Conservation (phyloP, 2,888 invertebrate species). For the Cephus pulcher region DNA sequence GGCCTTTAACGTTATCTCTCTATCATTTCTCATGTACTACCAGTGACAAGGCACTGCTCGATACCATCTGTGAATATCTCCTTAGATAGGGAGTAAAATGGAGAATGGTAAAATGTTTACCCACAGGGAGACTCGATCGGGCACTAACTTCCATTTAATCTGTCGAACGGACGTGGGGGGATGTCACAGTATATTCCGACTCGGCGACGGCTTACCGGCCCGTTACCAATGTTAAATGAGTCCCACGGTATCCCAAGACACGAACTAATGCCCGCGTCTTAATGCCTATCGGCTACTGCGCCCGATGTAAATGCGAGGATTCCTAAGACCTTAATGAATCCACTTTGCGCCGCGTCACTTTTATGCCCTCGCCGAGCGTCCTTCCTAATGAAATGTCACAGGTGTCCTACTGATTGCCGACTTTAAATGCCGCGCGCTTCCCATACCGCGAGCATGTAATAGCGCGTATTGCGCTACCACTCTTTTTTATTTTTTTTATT, state of each 20-base stretch:
- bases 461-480: background rate
- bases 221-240: slow-evolving; percentile 63
- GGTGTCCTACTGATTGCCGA: slow-evolving; percentile 62
- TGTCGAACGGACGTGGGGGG: slow-evolving; percentile 1
- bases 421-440: slow-evolving; percentile 61
- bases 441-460: slow-evolving; percentile 43
- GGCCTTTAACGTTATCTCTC: too few relatives aligned
- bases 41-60: too few relatives aligned
- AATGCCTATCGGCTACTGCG: slow-evolving; percentile 34
- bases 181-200: slow-evolving; percentile 15
- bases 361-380: slow-evolving; percentile 10
- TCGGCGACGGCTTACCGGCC: slow-evolving; percentile 43
- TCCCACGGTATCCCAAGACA: slow-evolving; percentile 60
- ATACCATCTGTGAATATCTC: too few relatives aligned
- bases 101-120: too few relatives aligned
- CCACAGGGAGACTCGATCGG: too few relatives aligned
- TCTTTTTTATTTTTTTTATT: background rate
- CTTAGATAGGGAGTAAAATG: too few relatives aligned
- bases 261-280: slow-evolving; percentile 61
- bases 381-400: slow-evolving; percentile 65
- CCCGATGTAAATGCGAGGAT: slow-evolving; percentile 54
- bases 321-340: slow-evolving; percentile 60
- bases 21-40: too few relatives aligned
- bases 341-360: slow-evolving; percentile 51
- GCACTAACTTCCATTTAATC: background rate